Evolutionary conservation across 1,140 invertebrate species (phyloP).

Genomic region (Lepidurus arcticus): DNA sequence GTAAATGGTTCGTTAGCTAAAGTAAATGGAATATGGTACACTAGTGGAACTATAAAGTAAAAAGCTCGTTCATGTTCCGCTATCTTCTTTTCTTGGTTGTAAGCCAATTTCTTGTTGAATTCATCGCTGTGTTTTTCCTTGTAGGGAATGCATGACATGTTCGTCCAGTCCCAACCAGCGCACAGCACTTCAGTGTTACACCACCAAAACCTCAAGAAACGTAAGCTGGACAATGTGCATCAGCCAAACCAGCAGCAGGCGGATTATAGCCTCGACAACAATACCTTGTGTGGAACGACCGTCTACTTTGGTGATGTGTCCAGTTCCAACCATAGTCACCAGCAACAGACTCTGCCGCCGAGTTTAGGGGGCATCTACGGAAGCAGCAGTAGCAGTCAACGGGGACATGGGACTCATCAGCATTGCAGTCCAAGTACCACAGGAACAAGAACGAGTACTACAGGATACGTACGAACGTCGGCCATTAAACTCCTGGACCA

Average conservation of each 20-base stretch:
- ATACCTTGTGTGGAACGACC: slow-evolving; percentile 33
- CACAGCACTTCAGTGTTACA: slow-evolving; percentile 45
- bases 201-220: slow-evolving; percentile 47
- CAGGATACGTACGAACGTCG: slow-evolving; percentile 41
- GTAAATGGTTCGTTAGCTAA: too few relatives aligned
- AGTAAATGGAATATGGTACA: too few relatives aligned
- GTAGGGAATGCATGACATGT: slow-evolving; percentile 65
- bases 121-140: slow-evolving; percentile 40
- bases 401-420: slow-evolving; percentile 30
- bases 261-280: slow-evolving; percentile 36
- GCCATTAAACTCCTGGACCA: slow-evolving; percentile 40
- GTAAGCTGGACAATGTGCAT: slow-evolving; percentile 52
- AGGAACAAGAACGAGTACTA: slow-evolving; percentile 39
- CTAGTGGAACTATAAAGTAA: too few relatives aligned
- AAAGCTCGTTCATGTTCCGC: not conserved
- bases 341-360: slow-evolving; percentile 11
- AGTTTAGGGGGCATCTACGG: slow-evolving; percentile 28
- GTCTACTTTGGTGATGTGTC: slow-evolving; percentile 43
- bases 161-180: slow-evolving; percentile 53
- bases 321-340: not conserved
- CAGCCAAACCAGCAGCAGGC: slow-evolving; percentile 39
- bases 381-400: slow-evolving; percentile 26
- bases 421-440: slow-evolving; percentile 34
- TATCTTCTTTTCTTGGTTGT: not conserved
- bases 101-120: not conserved